Evolutionary conservation across 2,113 vertebrate species (phyloP).

Genomic region (Pholis gunnellus): DNA sequence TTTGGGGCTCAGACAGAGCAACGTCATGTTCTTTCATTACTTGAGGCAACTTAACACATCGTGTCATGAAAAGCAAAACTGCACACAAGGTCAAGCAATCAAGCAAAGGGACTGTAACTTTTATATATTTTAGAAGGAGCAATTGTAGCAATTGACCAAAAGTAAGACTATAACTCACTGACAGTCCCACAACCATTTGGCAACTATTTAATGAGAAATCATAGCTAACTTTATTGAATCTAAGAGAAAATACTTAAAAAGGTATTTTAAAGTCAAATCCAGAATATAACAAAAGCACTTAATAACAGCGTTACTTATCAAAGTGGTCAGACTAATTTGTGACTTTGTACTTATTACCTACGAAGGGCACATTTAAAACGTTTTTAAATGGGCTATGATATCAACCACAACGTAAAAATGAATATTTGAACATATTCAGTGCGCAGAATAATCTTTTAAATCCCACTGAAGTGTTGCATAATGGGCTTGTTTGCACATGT

Average conservation of each 20-base stretch:
- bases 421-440: constrained; percentile 12
- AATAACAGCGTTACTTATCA: neutral
- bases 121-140: neutral
- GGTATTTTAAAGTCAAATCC: neutral
- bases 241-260: neutral
- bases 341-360: neutral
- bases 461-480: constrained; percentile 52
- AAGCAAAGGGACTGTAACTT: neutral
- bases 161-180: neutral
- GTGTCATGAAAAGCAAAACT: constrained; percentile 18
- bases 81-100: constrained; percentile 20
- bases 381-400: neutral
- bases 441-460: constrained; percentile 35
- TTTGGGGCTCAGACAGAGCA: constrained; percentile 30
- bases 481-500: constrained; percentile 55
- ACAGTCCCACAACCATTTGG: neutral
- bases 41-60: neutral
- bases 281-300: neutral
- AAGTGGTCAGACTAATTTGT: neutral
- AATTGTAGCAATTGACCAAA: neutral
- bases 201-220: neutral
- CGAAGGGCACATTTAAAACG: neutral
- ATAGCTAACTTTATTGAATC: neutral
- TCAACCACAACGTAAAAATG: neutral
- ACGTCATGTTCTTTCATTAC: constrained; percentile 15